Evolutionary conservation across 1,140 invertebrate genomes (phyloP), one percentile per base, ranked within the genome.

Genomic region (Philopotamus ludificatus): DNA sequence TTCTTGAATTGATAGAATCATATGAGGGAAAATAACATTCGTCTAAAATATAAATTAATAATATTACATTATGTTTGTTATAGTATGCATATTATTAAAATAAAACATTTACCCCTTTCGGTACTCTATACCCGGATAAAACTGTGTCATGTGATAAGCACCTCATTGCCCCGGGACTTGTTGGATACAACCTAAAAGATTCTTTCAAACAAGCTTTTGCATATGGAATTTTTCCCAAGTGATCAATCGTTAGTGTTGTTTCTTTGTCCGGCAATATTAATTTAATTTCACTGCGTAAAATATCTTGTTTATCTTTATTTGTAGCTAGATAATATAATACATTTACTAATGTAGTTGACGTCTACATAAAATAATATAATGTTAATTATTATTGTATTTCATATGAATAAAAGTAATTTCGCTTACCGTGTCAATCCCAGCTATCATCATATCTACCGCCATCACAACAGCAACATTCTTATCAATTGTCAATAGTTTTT

Each of bases 391-490:
- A n/a, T n/a, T n/a, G n/a, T n/a, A n/a, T n/a, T n/a, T n/a, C n/a
- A n/a, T n/a, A 16, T 9, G 10, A 47, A 12, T 47, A 15, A 8
- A n/a, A n/a, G n/a, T 7, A 20, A 7, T 15, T 20, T 47, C 7
- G 8, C 7, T 79, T 77, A 89, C 87, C 67, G 89, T 92, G 76
- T 92, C 90, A 26, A 91, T 83, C 47, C 89, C 90, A 16, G 87
- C 89, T 59, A 88, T 80, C 21, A 92, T 64, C 83, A 89, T 87
- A 72, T 92, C 90, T 63, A 84, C 79, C 1, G 86, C 85, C 83
- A 92, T 88, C 1, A 84, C 79, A 15, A 81, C 70, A 1, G 86
- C 86, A 23, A 79, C 76, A 73, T 77, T 76, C 68, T 80, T 77
- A 69, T 83, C 79, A 15, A 82, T 81, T 69, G 72, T 79, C 7